Percentiles rank a stretch among this genome's conserved stretches.
phyloP scores from a whole-genome alignment of 2,113 vertebrate genomes.

The Leiothrix lutea region DNA sequence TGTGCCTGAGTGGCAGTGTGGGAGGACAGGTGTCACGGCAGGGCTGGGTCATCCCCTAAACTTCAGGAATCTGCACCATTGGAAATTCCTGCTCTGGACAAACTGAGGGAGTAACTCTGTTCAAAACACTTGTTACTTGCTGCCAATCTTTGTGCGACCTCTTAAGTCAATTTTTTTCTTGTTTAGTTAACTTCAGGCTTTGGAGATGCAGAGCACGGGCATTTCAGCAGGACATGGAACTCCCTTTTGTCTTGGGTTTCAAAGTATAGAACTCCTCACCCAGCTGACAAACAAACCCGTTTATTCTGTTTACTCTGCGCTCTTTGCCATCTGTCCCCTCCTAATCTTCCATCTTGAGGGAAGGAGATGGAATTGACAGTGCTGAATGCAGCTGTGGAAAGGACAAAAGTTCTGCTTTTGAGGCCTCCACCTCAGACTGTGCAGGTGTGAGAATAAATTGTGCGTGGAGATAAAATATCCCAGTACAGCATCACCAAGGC shows the following conservation, averaged over 20 bases:
- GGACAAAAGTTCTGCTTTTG: neutral
- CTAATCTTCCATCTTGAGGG: neutral
- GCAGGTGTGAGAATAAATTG: neutral
- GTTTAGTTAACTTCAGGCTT: neutral
- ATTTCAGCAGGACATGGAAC: neutral
- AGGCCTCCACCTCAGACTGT: neutral
- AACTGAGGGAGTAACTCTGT: neutral
- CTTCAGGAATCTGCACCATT: constrained; percentile 4
- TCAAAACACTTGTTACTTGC: neutral
- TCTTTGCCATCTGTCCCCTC: neutral
- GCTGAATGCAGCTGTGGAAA: neutral
- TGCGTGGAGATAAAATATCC: neutral
- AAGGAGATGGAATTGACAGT: accelerated
- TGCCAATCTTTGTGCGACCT: neutral
- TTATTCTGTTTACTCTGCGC: neutral
- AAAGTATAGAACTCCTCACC: neutral
- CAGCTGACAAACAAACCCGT: neutral
- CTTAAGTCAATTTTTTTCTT: neutral
- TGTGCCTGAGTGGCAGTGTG: neutral
- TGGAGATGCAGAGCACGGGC: neutral
- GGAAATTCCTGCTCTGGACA: neutral
- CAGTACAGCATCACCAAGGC: neutral
- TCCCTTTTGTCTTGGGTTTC: neutral
- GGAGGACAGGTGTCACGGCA: constrained; percentile 38
- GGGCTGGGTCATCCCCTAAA: neutral